Evolutionary conservation across 2,888 invertebrate species (phyloP).

Genomic region (Melanotus villosus): DNA sequence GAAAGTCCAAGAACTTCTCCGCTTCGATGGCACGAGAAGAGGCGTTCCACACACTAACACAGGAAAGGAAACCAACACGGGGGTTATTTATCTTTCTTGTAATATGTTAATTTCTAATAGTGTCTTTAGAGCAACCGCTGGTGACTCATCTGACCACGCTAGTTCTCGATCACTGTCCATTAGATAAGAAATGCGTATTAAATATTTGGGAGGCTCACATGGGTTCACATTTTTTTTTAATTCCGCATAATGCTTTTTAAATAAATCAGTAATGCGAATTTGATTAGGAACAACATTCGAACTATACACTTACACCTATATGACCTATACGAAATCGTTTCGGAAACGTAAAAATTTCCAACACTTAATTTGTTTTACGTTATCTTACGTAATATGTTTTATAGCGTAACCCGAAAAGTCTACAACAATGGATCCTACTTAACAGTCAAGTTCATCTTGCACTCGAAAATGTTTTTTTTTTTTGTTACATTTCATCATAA

Average conservation of each 20-base stretch:
- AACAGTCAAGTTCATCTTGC: too few relatives aligned
- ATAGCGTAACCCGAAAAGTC: too few relatives aligned
- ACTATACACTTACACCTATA: too few relatives aligned
- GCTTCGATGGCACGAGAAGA: neutral
- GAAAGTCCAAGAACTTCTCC: neutral
- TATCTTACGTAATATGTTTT: too few relatives aligned
- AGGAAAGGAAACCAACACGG: neutral
- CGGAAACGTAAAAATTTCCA: too few relatives aligned
- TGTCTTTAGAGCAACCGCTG: slow-evolving; percentile 17
- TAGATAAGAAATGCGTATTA: slow-evolving; percentile 50
- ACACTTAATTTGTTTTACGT: too few relatives aligned
- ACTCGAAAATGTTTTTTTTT: too few relatives aligned
- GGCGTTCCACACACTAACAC: neutral
- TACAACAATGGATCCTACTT: too few relatives aligned
- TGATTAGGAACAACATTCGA: neutral
- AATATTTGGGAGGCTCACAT: slow-evolving; percentile 46
- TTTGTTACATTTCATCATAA: too few relatives aligned
- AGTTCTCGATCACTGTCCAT: slow-evolving; percentile 50
- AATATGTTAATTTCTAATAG: slow-evolving; percentile 5
- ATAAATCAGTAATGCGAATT: slow-evolving; percentile 21
- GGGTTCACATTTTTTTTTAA: slow-evolving; percentile 38
- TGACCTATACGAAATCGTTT: too few relatives aligned
- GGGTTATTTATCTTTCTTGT: slow-evolving; percentile 5
- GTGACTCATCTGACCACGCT: slow-evolving; percentile 43
- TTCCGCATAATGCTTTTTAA: slow-evolving; percentile 21